Conservation (phyloP, 2,797 vertebrate genomes). For the Cheirogaleus major region DNA sequence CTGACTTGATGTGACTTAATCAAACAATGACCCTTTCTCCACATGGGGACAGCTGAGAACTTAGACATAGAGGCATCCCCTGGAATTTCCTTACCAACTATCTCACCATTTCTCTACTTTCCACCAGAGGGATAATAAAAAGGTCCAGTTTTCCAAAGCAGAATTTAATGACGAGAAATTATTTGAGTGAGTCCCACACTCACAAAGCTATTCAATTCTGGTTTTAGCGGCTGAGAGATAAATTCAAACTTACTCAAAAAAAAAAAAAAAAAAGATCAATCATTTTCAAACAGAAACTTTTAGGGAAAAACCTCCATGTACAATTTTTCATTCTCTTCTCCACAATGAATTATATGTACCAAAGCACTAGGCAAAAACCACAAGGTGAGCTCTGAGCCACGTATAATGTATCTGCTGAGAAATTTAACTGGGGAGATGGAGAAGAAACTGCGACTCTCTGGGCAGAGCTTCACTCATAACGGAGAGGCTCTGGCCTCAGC, state of each 20-base stretch:
- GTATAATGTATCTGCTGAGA: neutral
- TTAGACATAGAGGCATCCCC: neutral
- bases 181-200: neutral
- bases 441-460: neutral
- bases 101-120: neutral
- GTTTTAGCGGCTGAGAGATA: neutral
- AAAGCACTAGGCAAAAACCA: neutral
- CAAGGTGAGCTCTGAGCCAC: neutral
- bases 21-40: neutral
- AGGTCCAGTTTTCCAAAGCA: neutral
- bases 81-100: neutral
- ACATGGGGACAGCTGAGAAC: neutral
- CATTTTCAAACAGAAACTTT: neutral
- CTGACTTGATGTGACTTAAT: neutral
- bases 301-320: neutral
- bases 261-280: neutral
- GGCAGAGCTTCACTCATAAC: neutral
- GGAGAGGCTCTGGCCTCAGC: neutral
- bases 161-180: neutral
- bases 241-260: constrained; percentile 46
- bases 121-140: neutral
- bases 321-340: neutral
- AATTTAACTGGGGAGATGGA: neutral
- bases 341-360: neutral
- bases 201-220: neutral